Evolutionary conservation across 2,888 invertebrate genomes (phyloP).

Genomic region (Eutolmus rufibarbis): DNA sequence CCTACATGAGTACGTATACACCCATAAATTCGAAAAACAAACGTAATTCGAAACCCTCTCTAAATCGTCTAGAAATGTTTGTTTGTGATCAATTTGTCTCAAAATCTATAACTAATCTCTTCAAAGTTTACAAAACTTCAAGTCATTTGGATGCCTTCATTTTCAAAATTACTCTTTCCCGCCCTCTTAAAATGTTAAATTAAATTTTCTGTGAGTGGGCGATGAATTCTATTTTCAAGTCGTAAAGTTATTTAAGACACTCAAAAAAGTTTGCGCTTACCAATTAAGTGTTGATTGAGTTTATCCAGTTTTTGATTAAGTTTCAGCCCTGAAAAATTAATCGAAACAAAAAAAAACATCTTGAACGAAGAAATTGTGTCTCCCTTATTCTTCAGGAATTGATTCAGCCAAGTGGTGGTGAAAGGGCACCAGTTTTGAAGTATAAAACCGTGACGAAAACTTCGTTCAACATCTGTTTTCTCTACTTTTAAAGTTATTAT

Average conservation of each 20-base stretch:
- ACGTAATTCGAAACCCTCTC: background rate
- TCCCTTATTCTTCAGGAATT: background rate
- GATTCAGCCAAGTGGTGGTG: background rate
- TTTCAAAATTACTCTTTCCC: background rate
- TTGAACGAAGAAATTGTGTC: background rate
- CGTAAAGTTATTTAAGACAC: background rate
- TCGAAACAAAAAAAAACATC: background rate
- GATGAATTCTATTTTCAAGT: background rate
- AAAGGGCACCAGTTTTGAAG: background rate
- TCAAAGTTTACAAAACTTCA: background rate
- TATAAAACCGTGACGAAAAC: background rate
- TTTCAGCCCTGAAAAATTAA: background rate
- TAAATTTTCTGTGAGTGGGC: background rate
- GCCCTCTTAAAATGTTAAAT: background rate
- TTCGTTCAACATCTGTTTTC: background rate
- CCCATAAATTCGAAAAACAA: background rate
- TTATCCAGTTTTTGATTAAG: background rate
- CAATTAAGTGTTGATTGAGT: constrained; percentile 7
- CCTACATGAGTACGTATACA: constrained; percentile 9
- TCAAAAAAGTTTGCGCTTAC: background rate
- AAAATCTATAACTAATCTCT: background rate
- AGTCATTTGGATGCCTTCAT: background rate
- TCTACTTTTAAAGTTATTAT: background rate
- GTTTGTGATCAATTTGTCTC: background rate
- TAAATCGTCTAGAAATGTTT: background rate